Evolutionary conservation across 2,888 invertebrate species (phyloP).

Genomic region (Automeris io): DNA sequence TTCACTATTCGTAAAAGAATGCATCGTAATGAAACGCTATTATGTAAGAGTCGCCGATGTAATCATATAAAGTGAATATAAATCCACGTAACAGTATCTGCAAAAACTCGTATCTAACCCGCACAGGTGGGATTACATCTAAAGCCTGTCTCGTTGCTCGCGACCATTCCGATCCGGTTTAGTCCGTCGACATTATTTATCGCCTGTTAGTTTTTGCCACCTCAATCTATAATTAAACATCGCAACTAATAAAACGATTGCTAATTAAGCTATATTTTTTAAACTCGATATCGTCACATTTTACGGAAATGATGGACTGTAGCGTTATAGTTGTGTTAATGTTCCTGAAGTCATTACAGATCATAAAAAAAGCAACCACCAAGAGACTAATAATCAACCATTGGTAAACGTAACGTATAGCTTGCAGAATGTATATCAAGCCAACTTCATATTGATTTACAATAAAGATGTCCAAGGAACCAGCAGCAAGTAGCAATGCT

Average conservation of each 20-base stretch:
- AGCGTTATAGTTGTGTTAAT: no score
- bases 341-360: no score
- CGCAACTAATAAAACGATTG: background rate
- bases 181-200: conserved; percentile 31
- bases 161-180: conserved; percentile 47
- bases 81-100: conserved; percentile 5
- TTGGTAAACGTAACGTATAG: no score
- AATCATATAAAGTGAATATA: background rate
- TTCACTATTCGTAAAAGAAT: background rate
- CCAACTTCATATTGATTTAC: no score
- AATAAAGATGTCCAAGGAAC: no score
- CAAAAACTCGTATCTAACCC: conserved; percentile 52
- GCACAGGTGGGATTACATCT: conserved; percentile 51
- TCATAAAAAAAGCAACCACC: no score
- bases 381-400: no score
- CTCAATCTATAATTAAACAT: background rate
- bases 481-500: no score
- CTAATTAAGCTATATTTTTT: background rate
- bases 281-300: background rate
- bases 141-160: conserved; percentile 28
- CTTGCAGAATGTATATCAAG: no score
- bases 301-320: no score
- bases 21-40: background rate
- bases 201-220: no score
- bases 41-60: background rate